Base-by-base conservation (phyloP, 1,140 invertebrate species). In the Lordiphosa stackelbergi region DNA sequence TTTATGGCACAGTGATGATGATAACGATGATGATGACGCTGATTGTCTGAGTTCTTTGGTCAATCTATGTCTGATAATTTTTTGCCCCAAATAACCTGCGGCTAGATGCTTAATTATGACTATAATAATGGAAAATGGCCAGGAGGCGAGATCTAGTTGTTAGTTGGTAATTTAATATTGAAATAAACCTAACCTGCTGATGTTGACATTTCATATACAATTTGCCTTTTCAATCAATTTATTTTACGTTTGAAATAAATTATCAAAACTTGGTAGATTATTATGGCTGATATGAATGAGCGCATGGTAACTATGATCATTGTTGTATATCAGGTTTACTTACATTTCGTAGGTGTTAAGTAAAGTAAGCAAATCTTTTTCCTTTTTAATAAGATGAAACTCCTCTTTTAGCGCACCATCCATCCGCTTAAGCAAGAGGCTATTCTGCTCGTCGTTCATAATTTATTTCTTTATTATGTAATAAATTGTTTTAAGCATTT, bases 1-100 rank as follows among this genome's bases (percentile, higher is more conserved):
- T n/a, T n/a, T n/a, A n/a, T n/a, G n/a, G n/a, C n/a, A n/a, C n/a
- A 11, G 13, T 34, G 37, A 34, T 60, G 11, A 12, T 45, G 31
- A 41, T 38, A 16, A 24, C 12, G 11, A 19, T 19, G 13, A 11
- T 16, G 35, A 13, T 52, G 24, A 47, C 40, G 19, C 22, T 41
- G 9, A 24, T 24, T 38, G 28, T 37, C 31, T 31, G 3, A 38
- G 28, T 37, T 53, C 41, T 40, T 53, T 19, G 41, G 28, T 49
- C 42, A 62, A 53, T 60, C 53, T 19, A 66, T 69, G 79, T 56
- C 66, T 66, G 71, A 70, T 81, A 81, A 74, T 81, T 81, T 62
- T 73, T 55, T 41, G n/a, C 45, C 16, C 16, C 10, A 35, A 53
- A 47, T 36, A 60, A 53, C 74, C 60, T 79, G 65, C 51, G 57